Evolutionary conservation across 2,888 invertebrate genomes (phyloP).

Genomic region (Strigamia crassipes): DNA sequence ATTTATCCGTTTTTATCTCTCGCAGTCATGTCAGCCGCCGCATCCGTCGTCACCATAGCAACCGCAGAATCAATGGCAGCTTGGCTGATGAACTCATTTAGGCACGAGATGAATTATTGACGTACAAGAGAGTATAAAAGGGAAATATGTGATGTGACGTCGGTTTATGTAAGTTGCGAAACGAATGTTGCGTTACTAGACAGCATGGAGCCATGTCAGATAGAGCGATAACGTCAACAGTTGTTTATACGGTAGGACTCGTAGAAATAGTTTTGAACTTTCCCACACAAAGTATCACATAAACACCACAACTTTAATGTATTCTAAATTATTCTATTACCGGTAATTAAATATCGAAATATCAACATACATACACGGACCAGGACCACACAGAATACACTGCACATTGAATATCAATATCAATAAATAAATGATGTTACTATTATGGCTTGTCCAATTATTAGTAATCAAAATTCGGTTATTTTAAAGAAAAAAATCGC

Average conservation of each 20-base stretch:
- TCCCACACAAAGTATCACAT: too few species aligned
- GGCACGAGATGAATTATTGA: slow-evolving; percentile 37
- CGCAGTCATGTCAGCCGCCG: neutral
- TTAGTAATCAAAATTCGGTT: too few species aligned
- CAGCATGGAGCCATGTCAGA: slow-evolving; percentile 18
- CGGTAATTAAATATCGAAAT: too few species aligned
- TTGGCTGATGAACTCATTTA: slow-evolving; percentile 25
- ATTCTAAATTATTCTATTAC: too few species aligned
- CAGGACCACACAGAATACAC: too few species aligned
- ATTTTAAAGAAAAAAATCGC: too few species aligned
- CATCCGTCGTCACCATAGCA: slow-evolving; percentile 37
- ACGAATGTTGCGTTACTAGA: neutral
- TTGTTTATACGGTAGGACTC: neutral
- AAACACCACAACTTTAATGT: neutral
- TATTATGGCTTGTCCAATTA: too few species aligned
- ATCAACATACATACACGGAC: too few species aligned
- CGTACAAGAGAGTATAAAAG: neutral
- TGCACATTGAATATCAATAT: too few species aligned
- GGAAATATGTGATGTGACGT: slow-evolving; percentile 16
- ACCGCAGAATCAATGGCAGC: slow-evolving; percentile 10
- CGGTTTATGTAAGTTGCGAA: neutral
- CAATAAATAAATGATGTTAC: too few species aligned
- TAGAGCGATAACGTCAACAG: neutral
- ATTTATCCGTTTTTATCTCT: slow-evolving; percentile 37
- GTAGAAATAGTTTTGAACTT: too few species aligned